phyloP scores from a whole-genome alignment of 1,140 invertebrate genomes.

The Brachionus plicatilis region DNA sequence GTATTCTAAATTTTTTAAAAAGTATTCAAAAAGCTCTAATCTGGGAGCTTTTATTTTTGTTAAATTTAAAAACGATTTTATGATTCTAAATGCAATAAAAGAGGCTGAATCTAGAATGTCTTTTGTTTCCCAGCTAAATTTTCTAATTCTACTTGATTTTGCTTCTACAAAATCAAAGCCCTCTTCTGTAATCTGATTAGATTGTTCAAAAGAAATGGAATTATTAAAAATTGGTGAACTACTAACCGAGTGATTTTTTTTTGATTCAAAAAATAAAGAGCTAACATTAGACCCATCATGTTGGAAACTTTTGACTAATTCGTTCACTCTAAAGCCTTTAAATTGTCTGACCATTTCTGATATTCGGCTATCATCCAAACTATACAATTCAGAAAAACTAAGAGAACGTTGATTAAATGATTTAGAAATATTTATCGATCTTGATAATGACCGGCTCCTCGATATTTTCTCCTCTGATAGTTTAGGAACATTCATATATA shows the following conservation, averaged over 20 bases:
- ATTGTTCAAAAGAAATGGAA: not conserved
- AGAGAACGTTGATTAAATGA: not conserved
- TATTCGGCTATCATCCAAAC: not conserved
- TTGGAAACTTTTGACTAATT: not conserved
- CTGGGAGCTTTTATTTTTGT: not conserved
- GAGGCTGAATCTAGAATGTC: not conserved
- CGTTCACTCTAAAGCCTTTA: not conserved
- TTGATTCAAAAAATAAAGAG: not conserved
- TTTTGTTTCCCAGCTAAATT: slow-evolving; percentile 15
- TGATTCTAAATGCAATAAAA: not conserved
- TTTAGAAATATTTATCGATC: not conserved
- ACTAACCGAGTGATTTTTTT: not conserved
- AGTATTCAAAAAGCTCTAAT: not conserved
- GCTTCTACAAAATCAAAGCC: not conserved
- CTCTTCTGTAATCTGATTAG: not conserved
- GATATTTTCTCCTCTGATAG: not conserved
- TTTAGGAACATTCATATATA: not conserved
- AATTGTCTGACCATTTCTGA: not conserved
- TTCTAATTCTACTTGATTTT: not conserved
- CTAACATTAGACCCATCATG: not conserved
- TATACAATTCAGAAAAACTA: not conserved
- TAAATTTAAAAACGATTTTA: not conserved
- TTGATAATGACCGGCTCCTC: not conserved
- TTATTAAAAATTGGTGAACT: not conserved
- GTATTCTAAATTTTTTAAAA: not conserved